phyloP scores from a whole-genome alignment of 2,797 vertebrate species.

The Coracias cyanogaster region DNA sequence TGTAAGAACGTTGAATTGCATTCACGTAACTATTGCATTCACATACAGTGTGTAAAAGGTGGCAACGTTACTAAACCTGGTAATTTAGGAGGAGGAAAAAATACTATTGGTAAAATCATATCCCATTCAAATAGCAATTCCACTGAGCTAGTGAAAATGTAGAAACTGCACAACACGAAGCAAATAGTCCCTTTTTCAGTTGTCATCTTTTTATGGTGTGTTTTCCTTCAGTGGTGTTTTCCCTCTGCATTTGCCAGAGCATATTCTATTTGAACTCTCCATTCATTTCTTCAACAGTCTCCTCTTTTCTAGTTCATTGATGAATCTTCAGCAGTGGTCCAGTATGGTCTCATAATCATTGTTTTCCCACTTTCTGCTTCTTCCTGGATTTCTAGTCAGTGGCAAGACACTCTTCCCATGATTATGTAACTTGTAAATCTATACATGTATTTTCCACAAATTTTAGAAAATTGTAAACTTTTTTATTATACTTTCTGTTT shows the following conservation, averaged over 20 bases:
- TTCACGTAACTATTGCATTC: neutral
- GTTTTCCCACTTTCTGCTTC: neutral
- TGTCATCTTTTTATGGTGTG: neutral
- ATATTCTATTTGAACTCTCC: neutral
- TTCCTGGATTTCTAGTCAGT: neutral
- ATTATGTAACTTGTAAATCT: neutral
- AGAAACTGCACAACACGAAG: neutral
- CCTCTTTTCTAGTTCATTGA: neutral
- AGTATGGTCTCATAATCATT: neutral
- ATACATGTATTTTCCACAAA: neutral
- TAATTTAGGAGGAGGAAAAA: neutral
- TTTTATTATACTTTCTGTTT: neutral
- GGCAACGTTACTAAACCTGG: neutral
- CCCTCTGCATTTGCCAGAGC: neutral
- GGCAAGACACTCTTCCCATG: neutral
- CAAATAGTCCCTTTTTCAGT: neutral
- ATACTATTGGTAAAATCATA: neutral
- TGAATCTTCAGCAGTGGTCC: neutral
- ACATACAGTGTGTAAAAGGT: neutral
- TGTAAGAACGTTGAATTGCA: neutral
- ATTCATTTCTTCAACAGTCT: neutral
- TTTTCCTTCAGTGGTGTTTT: neutral
- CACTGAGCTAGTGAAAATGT: neutral
- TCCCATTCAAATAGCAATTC: neutral
- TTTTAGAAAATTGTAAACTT: neutral